Evolutionary conservation across 2,888 invertebrate genomes (phyloP), one percentile per base, ranked within the genome.

Genomic region (Thumatha senex): DNA sequence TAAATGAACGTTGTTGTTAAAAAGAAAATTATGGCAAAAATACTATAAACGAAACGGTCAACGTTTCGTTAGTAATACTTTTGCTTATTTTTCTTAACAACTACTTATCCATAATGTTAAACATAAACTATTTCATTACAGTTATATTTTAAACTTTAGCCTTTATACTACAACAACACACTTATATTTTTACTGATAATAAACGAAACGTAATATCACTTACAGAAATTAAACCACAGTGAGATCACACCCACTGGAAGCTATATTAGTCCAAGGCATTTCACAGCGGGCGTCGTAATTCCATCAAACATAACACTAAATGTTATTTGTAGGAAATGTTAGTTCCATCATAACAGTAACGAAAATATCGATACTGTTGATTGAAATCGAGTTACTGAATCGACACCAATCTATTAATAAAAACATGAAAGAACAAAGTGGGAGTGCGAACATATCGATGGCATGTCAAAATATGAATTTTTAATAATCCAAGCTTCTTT

Each of bases 261-360:
- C 64, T 74, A 72, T 78, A 71, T 77, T 77, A 64, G 65, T 73
- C 72, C 72, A 78, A 78, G 72, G 72, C 70, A 76, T 80, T 78
- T 76, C 80, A 78, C 82, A 74, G 73, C 73, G 60, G 80, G 82
- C 68, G 72, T 76, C 78, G 72, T 80, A 82, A 81, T 82, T 80
- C 76, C 63, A 71, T 78, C 75, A 74, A 69, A 67, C 67, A 70
- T 65, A 74, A 72, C 74, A 70, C 68, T 68, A 67, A 63, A 61
- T 71, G 67, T 76, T 76, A 76, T 76, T 78, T 73, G 73, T 76
- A 67, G 68, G 70, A 72, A 68, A 76, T 66, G 58, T 70, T 67
- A 69, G 70, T 70, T 67, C 66, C 51, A 72, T 72, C 72, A 67
- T 70, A 64, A 67, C 51, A 66, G 60, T 70, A 63, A 73, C 61